These are phyloP conservation scores for Hirudinaria manillensis DNA, from an alignment of 2,888 invertebrate species.

Conservation along the genomic window DNA sequence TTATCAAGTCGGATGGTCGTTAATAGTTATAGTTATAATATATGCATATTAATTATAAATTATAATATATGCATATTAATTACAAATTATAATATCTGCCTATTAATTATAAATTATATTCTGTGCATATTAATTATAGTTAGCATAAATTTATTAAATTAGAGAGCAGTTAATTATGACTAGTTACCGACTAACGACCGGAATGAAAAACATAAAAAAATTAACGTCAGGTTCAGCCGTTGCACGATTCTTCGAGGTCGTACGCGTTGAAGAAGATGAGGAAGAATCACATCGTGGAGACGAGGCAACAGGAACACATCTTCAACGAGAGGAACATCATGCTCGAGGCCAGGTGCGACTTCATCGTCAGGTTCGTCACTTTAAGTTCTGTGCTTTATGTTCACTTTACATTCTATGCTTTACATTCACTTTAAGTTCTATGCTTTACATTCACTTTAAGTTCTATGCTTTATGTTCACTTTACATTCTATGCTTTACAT, in stretches of 20 bases:
- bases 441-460: background rate
- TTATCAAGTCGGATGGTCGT: too few species aligned
- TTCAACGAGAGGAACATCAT: constrained; percentile 98
- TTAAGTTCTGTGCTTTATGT: background rate
- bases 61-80: too few species aligned
- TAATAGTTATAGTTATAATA: too few species aligned
- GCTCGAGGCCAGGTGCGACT: constrained; percentile 85
- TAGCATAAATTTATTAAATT: too few species aligned
- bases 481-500: too few species aligned
- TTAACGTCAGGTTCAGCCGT: constrained; percentile 57
- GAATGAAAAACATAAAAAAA: background rate
- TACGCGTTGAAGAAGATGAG: constrained; percentile 96
- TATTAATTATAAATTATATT: too few species aligned
- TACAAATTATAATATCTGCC: too few species aligned
- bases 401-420: background rate
- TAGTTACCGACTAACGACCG: too few species aligned
- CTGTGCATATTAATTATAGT: too few species aligned
- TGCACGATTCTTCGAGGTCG: constrained; percentile 69
- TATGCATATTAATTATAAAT: too few species aligned
- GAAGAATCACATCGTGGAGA: constrained; percentile 91
- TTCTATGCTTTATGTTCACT: background rate
- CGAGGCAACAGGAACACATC: constrained; percentile 95
- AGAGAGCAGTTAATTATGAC: too few species aligned
- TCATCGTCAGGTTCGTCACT: constrained; percentile 68
- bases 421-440: background rate